These are phyloP conservation scores for Delia radicum DNA, from an alignment of 1,140 invertebrate species.

Conservation along the genomic window DNA sequence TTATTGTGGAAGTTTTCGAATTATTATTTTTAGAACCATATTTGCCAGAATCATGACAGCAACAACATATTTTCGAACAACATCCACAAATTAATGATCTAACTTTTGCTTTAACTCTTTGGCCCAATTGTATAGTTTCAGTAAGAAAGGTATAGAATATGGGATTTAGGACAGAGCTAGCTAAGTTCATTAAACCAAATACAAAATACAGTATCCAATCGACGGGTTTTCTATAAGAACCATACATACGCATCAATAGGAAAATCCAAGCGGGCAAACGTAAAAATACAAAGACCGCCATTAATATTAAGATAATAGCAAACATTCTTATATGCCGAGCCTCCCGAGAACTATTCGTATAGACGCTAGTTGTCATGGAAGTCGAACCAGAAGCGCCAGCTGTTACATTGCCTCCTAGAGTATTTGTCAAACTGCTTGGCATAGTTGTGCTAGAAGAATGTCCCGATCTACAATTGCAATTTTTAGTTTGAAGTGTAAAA, in stretches of 20 bases:
- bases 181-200: constrained; percentile 57
- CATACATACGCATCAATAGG: constrained; percentile 54
- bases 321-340: constrained; percentile 60
- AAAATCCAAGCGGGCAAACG: constrained; percentile 61
- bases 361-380: constrained; percentile 7
- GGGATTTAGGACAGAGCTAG: constrained; percentile 61
- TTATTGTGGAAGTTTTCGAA: background rate
- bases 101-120: constrained; percentile 31
- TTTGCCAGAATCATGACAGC: background rate
- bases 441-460: constrained; percentile 29
- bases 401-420: background rate
- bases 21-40: background rate
- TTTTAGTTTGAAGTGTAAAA: background rate
- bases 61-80: background rate
- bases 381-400: background rate
- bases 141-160: constrained; percentile 62
- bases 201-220: constrained; percentile 58
- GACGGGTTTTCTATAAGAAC: constrained; percentile 37
- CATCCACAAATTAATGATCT: background rate
- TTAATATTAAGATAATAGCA: constrained; percentile 59
- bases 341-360: constrained; percentile 39
- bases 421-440: constrained; percentile 21
- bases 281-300: constrained; percentile 58
- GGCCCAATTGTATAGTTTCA: constrained; percentile 52
- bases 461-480: background rate